These are phyloP conservation scores for Leptinotarsa haldemani DNA, from an alignment of 2,888 invertebrate genomes.

Conservation along the genomic window DNA sequence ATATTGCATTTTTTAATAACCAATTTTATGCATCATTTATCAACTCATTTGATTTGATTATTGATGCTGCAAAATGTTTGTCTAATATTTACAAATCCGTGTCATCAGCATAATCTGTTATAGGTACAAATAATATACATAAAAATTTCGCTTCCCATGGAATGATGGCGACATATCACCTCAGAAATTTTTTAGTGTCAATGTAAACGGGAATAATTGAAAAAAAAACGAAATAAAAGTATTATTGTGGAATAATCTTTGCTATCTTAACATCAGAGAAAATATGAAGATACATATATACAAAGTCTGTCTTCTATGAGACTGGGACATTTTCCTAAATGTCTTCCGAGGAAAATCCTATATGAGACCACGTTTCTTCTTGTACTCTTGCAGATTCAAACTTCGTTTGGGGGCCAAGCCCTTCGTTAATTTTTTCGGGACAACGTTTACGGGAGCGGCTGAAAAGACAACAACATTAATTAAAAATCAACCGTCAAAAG, in stretches of 20 bases:
- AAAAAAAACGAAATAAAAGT: not conserved
- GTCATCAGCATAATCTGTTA: no score
- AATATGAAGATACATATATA: constrained; percentile 2
- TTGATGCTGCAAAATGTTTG: no score
- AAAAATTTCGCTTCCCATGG: no score
- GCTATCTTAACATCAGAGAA: not conserved
- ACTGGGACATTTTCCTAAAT: not conserved
- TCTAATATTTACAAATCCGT: no score
- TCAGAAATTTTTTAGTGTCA: no score
- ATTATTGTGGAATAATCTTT: not conserved
- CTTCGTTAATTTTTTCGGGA: constrained; percentile 80
- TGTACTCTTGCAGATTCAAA: constrained; percentile 91
- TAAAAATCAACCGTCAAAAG: constrained; percentile 12
- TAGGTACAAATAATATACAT: no score
- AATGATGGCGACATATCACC: no score
- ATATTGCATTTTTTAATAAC: no score
- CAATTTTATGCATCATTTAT: no score
- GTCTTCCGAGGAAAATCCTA: constrained; percentile 52
- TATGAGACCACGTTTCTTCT: constrained; percentile 91
- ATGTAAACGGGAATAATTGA: not conserved
- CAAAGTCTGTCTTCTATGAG: not conserved
- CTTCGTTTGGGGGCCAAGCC: constrained; percentile 87
- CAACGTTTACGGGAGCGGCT: constrained; percentile 78
- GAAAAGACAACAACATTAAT: constrained; percentile 59
- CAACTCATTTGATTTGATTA: no score